Evolutionary conservation across 2,113 vertebrate genomes (phyloP).

Genomic region (Peromyscus polionotus): DNA sequence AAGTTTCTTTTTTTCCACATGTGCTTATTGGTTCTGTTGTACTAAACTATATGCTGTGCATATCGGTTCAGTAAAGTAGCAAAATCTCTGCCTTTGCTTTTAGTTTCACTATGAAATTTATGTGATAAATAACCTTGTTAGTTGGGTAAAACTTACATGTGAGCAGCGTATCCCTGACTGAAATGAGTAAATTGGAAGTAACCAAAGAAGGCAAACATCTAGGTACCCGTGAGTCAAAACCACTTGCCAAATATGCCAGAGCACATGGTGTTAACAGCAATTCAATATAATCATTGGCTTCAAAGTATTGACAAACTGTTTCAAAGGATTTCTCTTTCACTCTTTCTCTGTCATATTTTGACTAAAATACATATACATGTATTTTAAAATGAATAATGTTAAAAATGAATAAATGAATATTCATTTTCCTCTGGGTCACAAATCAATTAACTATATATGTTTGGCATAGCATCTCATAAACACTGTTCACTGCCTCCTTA

Average conservation of each 20-base stretch:
- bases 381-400: no score
- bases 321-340: not conserved
- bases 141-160: not conserved
- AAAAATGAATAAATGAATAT: not conserved
- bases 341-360: not conserved
- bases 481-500: not conserved
- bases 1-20: not conserved
- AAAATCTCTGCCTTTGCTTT: not conserved
- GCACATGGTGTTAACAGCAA: not conserved
- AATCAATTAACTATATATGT: not conserved
- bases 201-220: not conserved
- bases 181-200: not conserved
- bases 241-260: not conserved
- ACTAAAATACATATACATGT: not conserved
- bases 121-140: not conserved
- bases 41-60: not conserved
- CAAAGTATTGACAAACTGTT: constrained; percentile 23
- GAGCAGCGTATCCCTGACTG: not conserved
- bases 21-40: not conserved
- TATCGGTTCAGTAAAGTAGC: constrained; percentile 1
- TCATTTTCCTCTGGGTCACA: constrained; percentile 1
- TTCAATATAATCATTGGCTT: constrained; percentile 2
- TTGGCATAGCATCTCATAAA: not conserved
- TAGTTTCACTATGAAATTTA: not conserved
- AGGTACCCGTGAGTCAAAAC: not conserved